These are phyloP conservation scores for Muricea muricata DNA, from an alignment of 92 coral and sea anemone genomes.

Conservation along the genomic window DNA sequence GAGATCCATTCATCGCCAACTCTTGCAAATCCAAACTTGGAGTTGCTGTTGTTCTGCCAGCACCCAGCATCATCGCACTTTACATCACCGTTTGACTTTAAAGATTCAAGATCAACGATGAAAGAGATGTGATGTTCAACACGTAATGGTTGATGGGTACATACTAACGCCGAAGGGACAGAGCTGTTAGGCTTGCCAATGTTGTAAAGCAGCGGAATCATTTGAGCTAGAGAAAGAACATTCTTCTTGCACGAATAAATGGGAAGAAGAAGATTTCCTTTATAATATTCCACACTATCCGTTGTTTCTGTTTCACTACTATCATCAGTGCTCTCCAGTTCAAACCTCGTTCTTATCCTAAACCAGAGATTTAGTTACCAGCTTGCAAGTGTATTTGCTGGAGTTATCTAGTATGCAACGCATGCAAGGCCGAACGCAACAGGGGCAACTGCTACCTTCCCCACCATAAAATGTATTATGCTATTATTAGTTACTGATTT, in stretches of 20 bases:
- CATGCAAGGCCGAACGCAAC: too few species aligned
- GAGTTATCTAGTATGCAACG: too few species aligned
- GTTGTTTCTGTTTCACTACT: neutral
- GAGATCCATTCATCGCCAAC: constrained; percentile 16
- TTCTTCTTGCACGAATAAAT: neutral
- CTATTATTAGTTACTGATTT: too few species aligned
- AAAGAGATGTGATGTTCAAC: too few species aligned
- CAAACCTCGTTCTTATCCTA: neutral
- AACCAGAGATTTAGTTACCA: too few species aligned
- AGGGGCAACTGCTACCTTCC: too few species aligned
- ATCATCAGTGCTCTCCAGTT: neutral
- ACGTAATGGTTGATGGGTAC: neutral
- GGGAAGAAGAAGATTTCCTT: constrained; percentile 15
- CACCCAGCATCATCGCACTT: too few species aligned
- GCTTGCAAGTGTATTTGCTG: too few species aligned
- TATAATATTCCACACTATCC: neutral
- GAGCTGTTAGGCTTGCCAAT: neutral
- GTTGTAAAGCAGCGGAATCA: neutral
- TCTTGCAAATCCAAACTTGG: too few species aligned
- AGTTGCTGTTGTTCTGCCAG: constrained; percentile 62
- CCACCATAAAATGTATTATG: too few species aligned
- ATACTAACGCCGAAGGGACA: neutral
- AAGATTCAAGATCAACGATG: constrained; percentile 58
- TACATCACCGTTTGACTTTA: constrained; percentile 58
- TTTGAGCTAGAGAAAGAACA: too few species aligned